phyloP scores from a whole-genome alignment of 2,888 invertebrate genomes.

The Cepaea hortensis region DNA sequence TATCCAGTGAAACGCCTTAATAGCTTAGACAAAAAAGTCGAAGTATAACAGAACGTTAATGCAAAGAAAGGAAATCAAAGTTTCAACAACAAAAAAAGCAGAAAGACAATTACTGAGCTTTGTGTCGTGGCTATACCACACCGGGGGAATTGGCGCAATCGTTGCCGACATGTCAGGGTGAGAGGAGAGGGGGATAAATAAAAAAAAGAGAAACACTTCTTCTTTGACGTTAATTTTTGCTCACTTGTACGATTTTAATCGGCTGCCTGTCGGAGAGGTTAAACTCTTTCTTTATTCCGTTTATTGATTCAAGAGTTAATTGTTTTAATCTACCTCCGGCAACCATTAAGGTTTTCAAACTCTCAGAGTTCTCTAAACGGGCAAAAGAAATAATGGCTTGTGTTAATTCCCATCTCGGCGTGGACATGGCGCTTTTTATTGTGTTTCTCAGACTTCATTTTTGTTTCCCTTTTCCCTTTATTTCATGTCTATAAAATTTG shows the following conservation, averaged over 20 bases:
- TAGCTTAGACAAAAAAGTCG: too few relatives aligned
- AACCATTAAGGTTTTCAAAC: constrained; percentile 18
- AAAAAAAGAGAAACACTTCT: constrained; percentile 1
- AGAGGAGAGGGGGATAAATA: background rate
- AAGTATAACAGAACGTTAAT: background rate
- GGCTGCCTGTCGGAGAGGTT: constrained; percentile 30
- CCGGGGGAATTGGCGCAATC: background rate
- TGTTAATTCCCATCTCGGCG: constrained; percentile 17
- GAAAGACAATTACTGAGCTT: constrained; percentile 11
- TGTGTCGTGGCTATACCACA: background rate
- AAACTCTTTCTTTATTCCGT: constrained; percentile 30
- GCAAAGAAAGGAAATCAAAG: background rate
- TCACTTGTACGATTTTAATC: constrained; percentile 41
- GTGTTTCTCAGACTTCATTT: background rate
- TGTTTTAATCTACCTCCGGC: constrained; percentile 40
- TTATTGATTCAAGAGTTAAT: constrained; percentile 36
- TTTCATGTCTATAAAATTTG: background rate
- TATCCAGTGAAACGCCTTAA: background rate
- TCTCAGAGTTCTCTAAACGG: background rate
- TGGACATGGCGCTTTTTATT: background rate
- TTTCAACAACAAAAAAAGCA: too few relatives aligned
- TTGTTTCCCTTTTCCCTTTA: too few relatives aligned
- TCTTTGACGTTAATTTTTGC: constrained; percentile 18
- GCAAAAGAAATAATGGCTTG: constrained; percentile 32
- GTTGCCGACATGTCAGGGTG: background rate